A percentile compares a stretch with the other conserved stretches of the same genome.
Conservation (phyloP, 2,888 invertebrate genomes). For the Polydrusus tereticollis region DNA sequence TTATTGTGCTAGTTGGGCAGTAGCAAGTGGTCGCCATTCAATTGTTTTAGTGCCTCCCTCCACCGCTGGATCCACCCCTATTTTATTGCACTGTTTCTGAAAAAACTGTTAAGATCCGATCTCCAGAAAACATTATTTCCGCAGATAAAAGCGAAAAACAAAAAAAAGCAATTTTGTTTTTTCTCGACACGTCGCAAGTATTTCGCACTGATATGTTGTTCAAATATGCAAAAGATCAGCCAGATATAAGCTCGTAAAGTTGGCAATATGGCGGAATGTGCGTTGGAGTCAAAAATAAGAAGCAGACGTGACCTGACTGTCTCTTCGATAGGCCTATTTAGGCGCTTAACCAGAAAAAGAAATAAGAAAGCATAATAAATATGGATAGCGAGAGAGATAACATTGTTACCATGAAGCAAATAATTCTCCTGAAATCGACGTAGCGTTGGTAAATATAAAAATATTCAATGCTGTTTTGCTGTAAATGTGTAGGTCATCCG, state of each 20-base stretch:
- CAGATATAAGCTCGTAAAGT: slow-evolving; percentile 33
- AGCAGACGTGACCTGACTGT: slow-evolving; percentile 19
- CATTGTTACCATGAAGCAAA: no score
- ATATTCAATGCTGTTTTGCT: no score
- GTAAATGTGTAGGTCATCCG: no score
- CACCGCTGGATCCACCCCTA: no score
- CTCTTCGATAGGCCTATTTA: slow-evolving; percentile 7
- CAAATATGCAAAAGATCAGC: slow-evolving; percentile 34
- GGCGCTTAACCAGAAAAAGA: not conserved
- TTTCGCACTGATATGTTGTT: slow-evolving; percentile 29
- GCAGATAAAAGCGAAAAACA: not conserved
- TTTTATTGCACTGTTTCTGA: no score
- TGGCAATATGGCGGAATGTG: slow-evolving; percentile 19
- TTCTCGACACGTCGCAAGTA: slow-evolving; percentile 23
- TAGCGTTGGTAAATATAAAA: no score
- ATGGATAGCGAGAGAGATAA: not conserved
- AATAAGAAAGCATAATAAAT: slow-evolving; percentile 1
- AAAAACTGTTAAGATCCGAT: not conserved
- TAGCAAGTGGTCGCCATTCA: no score
- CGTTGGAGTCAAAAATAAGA: slow-evolving; percentile 36
- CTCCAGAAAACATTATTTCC: slow-evolving; percentile 3
- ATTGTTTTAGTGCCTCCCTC: no score
- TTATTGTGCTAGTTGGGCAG: no score
- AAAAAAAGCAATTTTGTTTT: slow-evolving; percentile 1
- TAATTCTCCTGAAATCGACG: no score